Conservation (phyloP, 2,888 invertebrate genomes). For the Meganola albula region DNA sequence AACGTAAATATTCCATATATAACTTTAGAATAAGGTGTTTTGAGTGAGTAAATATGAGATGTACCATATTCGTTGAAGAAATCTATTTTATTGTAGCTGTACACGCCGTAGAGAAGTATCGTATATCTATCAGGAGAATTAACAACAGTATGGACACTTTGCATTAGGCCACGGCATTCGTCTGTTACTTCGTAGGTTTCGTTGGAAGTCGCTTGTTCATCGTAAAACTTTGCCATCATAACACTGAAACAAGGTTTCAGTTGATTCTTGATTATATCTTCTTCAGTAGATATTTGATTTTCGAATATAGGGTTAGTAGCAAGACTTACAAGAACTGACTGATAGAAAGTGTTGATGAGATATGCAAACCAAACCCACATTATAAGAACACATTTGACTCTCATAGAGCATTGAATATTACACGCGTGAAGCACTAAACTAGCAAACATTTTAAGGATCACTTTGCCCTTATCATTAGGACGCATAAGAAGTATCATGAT, state of each 20-base stretch:
- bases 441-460: constrained; percentile 13
- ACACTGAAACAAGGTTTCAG: constrained; percentile 13
- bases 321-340: constrained; percentile 31
- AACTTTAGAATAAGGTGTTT: constrained; percentile 10
- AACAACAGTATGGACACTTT: neutral
- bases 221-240: constrained; percentile 4
- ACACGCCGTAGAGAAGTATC: neutral
- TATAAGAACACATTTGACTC: constrained; percentile 27
- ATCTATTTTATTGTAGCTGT: neutral
- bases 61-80: neutral
- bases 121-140: neutral
- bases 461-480: constrained; percentile 12
- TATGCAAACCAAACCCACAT: constrained; percentile 44
- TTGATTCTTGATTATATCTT: constrained; percentile 10
- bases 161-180: neutral
- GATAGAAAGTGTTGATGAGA: constrained; percentile 30
- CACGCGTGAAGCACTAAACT: constrained; percentile 15
- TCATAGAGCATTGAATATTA: constrained; percentile 8
- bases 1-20: constrained; percentile 15
- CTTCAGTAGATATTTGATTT: constrained; percentile 24
- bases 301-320: constrained; percentile 25
- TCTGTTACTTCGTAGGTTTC: constrained; percentile 11
- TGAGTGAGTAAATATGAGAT: constrained; percentile 12
- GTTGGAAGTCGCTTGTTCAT: constrained; percentile 19
- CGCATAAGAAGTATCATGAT: constrained; percentile 12